Conservation (phyloP, 1,140 invertebrate genomes). For the Campoletis sonorensis region DNA sequence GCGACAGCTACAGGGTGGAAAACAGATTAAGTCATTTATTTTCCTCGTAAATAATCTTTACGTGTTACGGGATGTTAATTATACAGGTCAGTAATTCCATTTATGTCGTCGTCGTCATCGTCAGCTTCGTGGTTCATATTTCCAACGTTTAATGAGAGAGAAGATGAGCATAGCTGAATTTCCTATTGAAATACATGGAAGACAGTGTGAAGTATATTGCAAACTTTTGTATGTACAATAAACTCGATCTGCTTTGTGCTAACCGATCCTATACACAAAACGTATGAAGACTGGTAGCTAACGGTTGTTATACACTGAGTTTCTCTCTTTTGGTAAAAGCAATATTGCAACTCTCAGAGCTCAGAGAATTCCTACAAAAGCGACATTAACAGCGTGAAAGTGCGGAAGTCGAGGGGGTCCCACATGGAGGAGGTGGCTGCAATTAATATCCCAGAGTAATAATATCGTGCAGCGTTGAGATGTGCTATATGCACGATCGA, state of each 20-base stretch:
- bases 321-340: slow-evolving; percentile 1
- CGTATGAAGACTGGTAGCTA: not conserved
- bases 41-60: slow-evolving; percentile 36
- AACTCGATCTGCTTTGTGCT: not conserved
- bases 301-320: not conserved
- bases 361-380: slow-evolving; percentile 37
- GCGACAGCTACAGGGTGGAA: not conserved
- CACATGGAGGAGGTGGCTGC: not conserved
- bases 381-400: not conserved
- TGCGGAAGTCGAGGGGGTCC: not conserved
- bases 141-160: not conserved
- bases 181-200: not conserved
- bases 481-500: slow-evolving; percentile 3
- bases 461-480: not conserved
- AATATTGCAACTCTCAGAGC: slow-evolving; percentile 29
- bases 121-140: not conserved
- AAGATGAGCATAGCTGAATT: slow-evolving; percentile 5
- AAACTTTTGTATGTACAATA: slow-evolving; percentile 3
- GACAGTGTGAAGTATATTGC: not conserved
- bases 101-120: too few relatives aligned
- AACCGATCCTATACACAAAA: not conserved
- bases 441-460: slow-evolving; percentile 32
- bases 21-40: slow-evolving; percentile 4
- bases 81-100: slow-evolving; percentile 35
- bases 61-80: slow-evolving; percentile 21